phyloP scores from a whole-genome alignment of 2,797 vertebrate genomes.

The Intellagama lesueurii region DNA sequence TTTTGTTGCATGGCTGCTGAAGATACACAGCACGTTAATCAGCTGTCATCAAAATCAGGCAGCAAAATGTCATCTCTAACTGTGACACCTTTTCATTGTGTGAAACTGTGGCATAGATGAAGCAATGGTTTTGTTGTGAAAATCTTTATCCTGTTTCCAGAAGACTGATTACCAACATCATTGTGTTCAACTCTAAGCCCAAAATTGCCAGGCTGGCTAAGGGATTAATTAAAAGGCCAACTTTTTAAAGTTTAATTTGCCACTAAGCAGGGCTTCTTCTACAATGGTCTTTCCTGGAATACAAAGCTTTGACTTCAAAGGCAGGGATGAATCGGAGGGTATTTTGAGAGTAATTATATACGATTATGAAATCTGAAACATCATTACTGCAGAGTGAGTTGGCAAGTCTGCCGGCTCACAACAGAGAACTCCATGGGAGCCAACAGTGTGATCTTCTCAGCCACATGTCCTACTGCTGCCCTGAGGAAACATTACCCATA shows the following conservation, averaged over 20 bases:
- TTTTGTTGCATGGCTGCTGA: not conserved
- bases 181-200: not conserved
- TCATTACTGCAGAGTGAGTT: constrained; percentile 52
- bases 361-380: constrained; percentile 65
- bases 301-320: constrained; percentile 74
- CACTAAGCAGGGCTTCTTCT: constrained; percentile 62
- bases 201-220: not conserved
- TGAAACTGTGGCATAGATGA: not conserved
- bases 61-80: not conserved
- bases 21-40: not conserved
- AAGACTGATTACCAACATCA: not conserved
- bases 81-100: not conserved
- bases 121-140: not conserved
- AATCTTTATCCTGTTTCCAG: not conserved
- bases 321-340: constrained; percentile 70
- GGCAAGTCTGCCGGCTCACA: constrained; percentile 35
- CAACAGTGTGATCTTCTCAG: not conserved
- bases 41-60: not conserved
- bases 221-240: constrained; percentile 50
- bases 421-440: constrained; percentile 48
- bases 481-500: constrained; percentile 9
- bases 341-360: constrained; percentile 75
- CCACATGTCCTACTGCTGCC: not conserved
- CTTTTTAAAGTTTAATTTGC: constrained; percentile 69
- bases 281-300: constrained; percentile 59